phyloP scores from a whole-genome alignment of 2,797 vertebrate species.

The Trichosurus vulpecula region DNA sequence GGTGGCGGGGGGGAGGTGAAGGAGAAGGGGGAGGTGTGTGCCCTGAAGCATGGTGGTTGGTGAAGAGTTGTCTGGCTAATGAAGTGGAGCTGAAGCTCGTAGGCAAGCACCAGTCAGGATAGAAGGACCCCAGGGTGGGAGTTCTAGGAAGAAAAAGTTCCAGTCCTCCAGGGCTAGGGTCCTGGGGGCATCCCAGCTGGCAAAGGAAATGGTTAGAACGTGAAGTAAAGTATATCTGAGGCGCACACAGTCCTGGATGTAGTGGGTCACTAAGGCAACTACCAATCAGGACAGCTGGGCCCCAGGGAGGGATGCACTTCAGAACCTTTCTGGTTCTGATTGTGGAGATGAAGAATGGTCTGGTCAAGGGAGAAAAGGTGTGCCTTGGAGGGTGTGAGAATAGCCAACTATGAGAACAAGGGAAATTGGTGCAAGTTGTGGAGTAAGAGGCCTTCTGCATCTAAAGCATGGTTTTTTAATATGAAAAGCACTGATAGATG shows the following conservation, averaged over 20 bases:
- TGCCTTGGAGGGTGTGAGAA: background rate
- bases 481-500: constrained; percentile 14
- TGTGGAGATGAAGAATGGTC: background rate
- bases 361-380: background rate
- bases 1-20: background rate
- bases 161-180: background rate
- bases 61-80: background rate
- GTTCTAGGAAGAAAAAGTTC: background rate
- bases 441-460: constrained; percentile 1
- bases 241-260: background rate
- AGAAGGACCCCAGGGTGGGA: background rate
- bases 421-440: background rate
- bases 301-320: background rate
- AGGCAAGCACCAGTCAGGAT: background rate
- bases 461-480: constrained; percentile 9
- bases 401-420: background rate
- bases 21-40: background rate
- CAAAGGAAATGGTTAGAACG: background rate
- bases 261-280: background rate
- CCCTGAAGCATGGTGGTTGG: background rate
- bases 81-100: background rate
- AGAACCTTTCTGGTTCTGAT: background rate
- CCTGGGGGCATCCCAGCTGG: background rate
- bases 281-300: background rate
- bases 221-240: background rate